Evolutionary conservation across 2,797 vertebrate species (phyloP), one percentile per base, ranked within the genome.

Genomic region (Thripadectes ignobilis): DNA sequence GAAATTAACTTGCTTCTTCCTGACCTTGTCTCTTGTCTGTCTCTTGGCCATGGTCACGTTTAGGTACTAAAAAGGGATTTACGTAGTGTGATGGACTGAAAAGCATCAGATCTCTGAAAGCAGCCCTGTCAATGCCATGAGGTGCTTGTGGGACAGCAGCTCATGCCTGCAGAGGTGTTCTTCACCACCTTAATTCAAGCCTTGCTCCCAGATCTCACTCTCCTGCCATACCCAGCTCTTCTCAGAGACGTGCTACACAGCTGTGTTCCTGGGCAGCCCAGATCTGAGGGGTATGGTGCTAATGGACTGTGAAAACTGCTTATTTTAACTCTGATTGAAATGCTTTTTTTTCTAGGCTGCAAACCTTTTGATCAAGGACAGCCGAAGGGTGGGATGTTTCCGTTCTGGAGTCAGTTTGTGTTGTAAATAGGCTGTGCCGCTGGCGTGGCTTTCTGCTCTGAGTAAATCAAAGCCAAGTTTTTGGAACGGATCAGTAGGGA

Each of bases 271-370:
- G 77, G 58, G 45, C 74, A 67, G 68, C 45, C 14, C 41, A 83
- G 49, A 21, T 77, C 62, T 63, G 62, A 85, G 49, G 9, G 36
- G 0, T 52, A 6, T 8, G 49, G 43, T 82, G 82, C 55, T 92
- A 79, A 89, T 76, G 81, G 48, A 15, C 85, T 71, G 23, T 62
- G 79, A 76, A 95, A 84, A n/a, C 7, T 2, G 54, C 29, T 67
- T 88, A 46, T 87, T 93, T 92, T 71, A 92, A 87, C 58, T 91
- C 68, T 81, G 69, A 77, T 57, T 90, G 76, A 93, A 95, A 55
- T 62, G 55, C 55, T 6, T 1, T 34, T 95, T 94, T 88, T 58
- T 87, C 54, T 75, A 14, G 32, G 27, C 85, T 81, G 51, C 41
- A 92, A 92, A 76, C 52, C 76, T 94, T 85, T 83, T 65, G 74